Percentiles rank a stretch among this genome's conserved stretches.
Conservation (phyloP, 2,888 invertebrate species). For the Ectobius pallidus region DNA sequence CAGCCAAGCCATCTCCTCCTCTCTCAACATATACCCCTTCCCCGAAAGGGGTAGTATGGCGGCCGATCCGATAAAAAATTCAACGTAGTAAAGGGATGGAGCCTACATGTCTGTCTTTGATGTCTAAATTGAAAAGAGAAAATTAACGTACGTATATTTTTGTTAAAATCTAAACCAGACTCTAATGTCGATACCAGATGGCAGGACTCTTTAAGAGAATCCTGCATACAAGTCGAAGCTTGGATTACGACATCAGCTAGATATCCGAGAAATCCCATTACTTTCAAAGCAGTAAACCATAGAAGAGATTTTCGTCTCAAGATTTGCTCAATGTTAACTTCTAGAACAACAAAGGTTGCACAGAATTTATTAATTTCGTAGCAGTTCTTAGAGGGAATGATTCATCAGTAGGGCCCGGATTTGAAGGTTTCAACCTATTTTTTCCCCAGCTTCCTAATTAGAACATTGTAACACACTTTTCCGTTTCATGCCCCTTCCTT, state of each 20-base stretch:
- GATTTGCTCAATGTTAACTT: too few species aligned
- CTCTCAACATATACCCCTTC: neutral
- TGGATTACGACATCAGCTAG: neutral
- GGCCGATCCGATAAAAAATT: constrained; percentile 32
- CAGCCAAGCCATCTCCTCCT: constrained; percentile 19
- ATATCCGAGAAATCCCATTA: too few species aligned
- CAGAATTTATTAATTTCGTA: too few species aligned
- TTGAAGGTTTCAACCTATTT: too few species aligned
- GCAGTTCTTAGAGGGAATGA: too few species aligned
- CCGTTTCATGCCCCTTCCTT: too few species aligned
- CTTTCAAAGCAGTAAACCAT: too few species aligned
- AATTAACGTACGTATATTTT: constrained; percentile 30
- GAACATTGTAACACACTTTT: too few species aligned
- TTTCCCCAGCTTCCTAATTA: too few species aligned
- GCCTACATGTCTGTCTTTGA: constrained; percentile 31
- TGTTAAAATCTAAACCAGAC: constrained; percentile 32
- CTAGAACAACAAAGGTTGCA: too few species aligned
- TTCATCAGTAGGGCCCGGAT: too few species aligned
- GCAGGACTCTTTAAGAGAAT: constrained; percentile 5
- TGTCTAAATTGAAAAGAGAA: constrained; percentile 32
- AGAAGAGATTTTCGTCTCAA: too few species aligned
- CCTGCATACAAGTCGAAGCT: neutral
- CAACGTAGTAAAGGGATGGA: constrained; percentile 28
- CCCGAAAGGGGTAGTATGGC: constrained; percentile 28
- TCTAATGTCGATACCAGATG: constrained; percentile 29